Base-by-base conservation (phyloP, 2,113 vertebrate genomes). In the Coryphaenoides rupestris region DNA sequence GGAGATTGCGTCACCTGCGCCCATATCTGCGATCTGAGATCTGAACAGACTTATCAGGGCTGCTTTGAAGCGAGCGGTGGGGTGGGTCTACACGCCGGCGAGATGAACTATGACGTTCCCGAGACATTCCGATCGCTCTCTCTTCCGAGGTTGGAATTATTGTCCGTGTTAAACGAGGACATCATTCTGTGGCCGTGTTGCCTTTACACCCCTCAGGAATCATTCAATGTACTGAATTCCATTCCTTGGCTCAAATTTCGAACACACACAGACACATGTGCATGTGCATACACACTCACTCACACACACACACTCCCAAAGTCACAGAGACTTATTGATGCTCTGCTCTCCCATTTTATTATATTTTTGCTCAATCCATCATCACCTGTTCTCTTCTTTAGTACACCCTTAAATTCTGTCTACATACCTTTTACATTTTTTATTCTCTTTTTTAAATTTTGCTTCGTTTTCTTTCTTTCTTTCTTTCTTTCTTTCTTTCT, bases 311-410 rank as follows among this genome's bases (percentile, higher is more conserved):
- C 46, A 47, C 53, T 45, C 26, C 19, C 59, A 49, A 33, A 49
- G 45, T 23, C 60, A 62, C 62, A 64, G 22, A 49, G 1, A 33
- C 28, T 4, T 9, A 33, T 24, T 4, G n/a, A 21, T 45, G 15
- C 19, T 26, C 28, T 17, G 16, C 23, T 58, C 45, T 50, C 21
- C 24, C 40, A 40, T 50, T 52, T 21, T 52, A 49, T 66, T 33
- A 49, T 22, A 28, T 21, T 26, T 68, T 49, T 58, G 58, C 21
- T 71, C n/a, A 58, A 53, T 70, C 21, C 62, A 62, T 69, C 58
- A 70, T 56, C 7, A n/a, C 19, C 23, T 33, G 26, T 45, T 2
- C 21, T 14, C 46, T 46, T 55, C 22, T 24, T 57, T 21, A 33
- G 28, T 3, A 10, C 10, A 33, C 57, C 4, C 21, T 14, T 14